Percentiles rank a stretch among this genome's conserved stretches.
phyloP scores from a whole-genome alignment of 1,140 invertebrate genomes.

The Delia radicum region DNA sequence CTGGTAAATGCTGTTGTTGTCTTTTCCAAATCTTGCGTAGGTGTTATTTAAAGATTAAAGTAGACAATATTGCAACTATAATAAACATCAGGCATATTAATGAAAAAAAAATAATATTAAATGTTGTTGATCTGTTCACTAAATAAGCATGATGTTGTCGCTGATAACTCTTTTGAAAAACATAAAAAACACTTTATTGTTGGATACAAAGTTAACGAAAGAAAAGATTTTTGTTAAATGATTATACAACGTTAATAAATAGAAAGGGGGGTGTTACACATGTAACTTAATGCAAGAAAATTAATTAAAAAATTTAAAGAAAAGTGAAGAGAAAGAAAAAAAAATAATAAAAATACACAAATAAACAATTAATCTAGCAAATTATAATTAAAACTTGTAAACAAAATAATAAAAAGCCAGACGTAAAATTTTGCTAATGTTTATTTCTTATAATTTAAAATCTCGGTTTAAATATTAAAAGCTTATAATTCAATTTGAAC shows the following conservation, averaged over 20 bases:
- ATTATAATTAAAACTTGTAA: no score
- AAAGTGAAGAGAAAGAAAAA: not conserved
- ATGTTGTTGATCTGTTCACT: conserved; percentile 20
- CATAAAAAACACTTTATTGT: no score
- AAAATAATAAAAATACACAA: not conserved
- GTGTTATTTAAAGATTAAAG: conserved; percentile 19
- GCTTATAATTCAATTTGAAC: no score
- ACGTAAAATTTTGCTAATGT: no score
- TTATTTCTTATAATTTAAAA: no score
- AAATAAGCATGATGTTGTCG: conserved; percentile 17
- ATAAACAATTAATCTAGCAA: no score
- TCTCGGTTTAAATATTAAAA: no score
- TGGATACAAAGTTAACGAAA: not conserved
- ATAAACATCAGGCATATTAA: no score
- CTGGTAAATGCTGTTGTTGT: not conserved
- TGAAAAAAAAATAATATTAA: not conserved
- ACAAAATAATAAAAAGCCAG: no score
- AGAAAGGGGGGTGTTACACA: not conserved
- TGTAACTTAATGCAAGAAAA: not conserved
- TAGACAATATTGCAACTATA: no score
- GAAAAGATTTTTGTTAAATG: not conserved
- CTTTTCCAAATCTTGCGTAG: conserved; percentile 37
- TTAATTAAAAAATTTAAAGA: not conserved
- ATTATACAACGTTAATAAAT: no score
- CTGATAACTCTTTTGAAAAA: not conserved